A percentile compares a stretch with the other conserved stretches of the same genome.
These are phyloP conservation scores for Florisuga fusca DNA, from an alignment of 2,797 vertebrate species.

Conservation along the genomic window DNA sequence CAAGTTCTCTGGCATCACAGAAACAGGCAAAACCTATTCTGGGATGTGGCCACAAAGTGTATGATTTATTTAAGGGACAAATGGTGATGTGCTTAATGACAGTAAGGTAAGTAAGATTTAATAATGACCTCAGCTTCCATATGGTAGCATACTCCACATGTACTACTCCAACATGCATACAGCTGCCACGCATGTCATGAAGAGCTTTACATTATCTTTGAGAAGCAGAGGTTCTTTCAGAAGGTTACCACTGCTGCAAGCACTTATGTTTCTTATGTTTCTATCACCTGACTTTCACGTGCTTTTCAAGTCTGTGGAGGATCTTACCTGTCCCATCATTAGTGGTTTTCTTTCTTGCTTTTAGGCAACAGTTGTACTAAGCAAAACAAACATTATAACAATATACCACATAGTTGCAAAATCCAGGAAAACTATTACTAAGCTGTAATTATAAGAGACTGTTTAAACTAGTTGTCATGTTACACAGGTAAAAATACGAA, in stretches of 20 bases:
- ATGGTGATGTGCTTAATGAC: neutral
- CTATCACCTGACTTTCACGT: neutral
- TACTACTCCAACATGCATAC: neutral
- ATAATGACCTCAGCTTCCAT: neutral
- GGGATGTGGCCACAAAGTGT: neutral
- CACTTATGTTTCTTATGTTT: neutral
- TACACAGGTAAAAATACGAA: neutral
- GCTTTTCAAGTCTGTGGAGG: neutral
- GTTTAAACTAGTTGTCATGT: neutral
- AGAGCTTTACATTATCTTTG: neutral
- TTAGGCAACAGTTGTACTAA: neutral
- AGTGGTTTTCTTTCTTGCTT: neutral
- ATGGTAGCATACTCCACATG: neutral
- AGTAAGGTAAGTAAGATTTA: neutral
- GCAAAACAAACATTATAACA: neutral
- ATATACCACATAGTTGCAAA: neutral
- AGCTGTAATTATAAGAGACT: neutral
- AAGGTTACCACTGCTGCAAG: neutral
- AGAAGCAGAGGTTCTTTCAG: neutral
- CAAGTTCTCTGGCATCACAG: neutral
- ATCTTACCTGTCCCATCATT: accelerated
- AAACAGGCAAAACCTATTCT: neutral
- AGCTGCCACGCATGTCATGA: neutral
- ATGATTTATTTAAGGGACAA: neutral
- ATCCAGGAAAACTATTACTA: neutral